These are phyloP conservation scores for Picus viridis DNA, from an alignment of 2,797 vertebrate genomes.

Conservation along the genomic window DNA sequence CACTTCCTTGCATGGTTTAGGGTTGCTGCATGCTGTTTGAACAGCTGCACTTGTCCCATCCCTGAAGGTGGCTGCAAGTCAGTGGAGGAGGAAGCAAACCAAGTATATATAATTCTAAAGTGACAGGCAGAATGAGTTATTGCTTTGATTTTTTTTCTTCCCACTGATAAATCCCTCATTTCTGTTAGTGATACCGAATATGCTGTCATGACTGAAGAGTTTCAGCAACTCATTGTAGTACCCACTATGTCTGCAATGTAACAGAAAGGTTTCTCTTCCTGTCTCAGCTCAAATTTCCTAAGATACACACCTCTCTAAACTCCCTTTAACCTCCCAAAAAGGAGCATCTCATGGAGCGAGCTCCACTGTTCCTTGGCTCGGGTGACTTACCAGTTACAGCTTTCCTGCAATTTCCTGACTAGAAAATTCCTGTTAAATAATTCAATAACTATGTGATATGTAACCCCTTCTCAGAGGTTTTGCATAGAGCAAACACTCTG, in stretches of 20 bases:
- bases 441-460: background rate
- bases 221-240: background rate
- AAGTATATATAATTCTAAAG: constrained; percentile 6
- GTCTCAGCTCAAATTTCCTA: constrained; percentile 15
- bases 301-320: background rate
- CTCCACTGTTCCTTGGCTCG: background rate
- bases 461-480: background rate
- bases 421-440: background rate
- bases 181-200: constrained; percentile 32
- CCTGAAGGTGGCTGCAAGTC: constrained; percentile 44
- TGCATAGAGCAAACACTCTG: background rate
- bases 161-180: constrained; percentile 24
- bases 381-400: background rate
- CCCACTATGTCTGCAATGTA: background rate
- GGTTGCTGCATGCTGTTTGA: constrained; percentile 55
- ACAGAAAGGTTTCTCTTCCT: background rate
- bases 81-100: background rate
- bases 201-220: constrained; percentile 3
- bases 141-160: background rate
- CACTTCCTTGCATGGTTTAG: constrained; percentile 20
- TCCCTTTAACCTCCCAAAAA: background rate
- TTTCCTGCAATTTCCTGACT: background rate
- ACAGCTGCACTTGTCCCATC: constrained; percentile 50
- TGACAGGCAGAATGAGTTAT: constrained; percentile 18
- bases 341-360: background rate